Percentiles rank a stretch among this genome's conserved stretches.
Conservation (phyloP, 2,113 vertebrate species). For the Crotalus helleri region DNA sequence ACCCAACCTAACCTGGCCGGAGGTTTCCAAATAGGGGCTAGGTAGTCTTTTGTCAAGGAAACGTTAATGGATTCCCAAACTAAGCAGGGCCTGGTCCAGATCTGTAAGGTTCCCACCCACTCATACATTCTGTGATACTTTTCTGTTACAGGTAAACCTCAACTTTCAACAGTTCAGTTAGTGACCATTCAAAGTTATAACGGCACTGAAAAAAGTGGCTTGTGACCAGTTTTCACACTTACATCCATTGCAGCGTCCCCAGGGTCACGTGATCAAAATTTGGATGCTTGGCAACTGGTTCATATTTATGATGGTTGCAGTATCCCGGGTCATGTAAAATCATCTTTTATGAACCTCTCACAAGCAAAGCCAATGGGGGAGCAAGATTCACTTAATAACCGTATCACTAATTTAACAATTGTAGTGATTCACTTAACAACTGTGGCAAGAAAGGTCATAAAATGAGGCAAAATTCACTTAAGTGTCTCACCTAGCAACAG, state of each 20-base stretch:
- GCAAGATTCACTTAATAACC: not conserved
- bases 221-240: not conserved
- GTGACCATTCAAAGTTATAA: not conserved
- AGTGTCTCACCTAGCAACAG: not conserved
- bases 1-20: not conserved
- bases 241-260: not conserved
- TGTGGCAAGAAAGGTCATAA: not conserved
- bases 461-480: not conserved
- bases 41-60: not conserved
- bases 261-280: not conserved
- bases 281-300: not conserved
- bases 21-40: not conserved
- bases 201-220: not conserved
- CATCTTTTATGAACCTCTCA: not conserved
- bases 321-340: not conserved
- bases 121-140: not conserved
- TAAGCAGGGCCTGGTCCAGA: not conserved
- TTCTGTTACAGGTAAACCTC: not conserved
- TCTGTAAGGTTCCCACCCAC: not conserved
- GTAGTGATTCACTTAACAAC: not conserved
- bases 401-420: not conserved
- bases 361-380: not conserved
- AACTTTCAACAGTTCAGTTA: not conserved
- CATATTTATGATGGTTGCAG: not conserved
- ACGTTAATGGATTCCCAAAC: not conserved